Evolutionary conservation across 2,113 vertebrate species (phyloP).

Genomic region (Delphinus delphis): DNA sequence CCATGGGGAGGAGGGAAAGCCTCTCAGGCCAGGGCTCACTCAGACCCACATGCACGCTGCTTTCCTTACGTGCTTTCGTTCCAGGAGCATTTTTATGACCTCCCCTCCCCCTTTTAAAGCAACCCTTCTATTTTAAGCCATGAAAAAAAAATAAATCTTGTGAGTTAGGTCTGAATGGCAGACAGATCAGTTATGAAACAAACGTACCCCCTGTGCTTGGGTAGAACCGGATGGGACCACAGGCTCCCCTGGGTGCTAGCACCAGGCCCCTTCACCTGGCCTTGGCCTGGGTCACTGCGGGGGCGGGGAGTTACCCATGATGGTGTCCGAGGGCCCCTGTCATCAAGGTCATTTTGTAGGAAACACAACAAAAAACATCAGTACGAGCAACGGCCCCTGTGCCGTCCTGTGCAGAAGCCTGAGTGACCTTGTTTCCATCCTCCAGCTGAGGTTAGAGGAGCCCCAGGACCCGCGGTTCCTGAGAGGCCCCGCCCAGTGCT

Average conservation of each 20-base stretch:
- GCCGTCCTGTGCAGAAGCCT: rapidly evolving
- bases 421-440: not conserved
- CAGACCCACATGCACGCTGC: not conserved
- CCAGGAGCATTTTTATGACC: not conserved
- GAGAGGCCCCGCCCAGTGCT: not conserved
- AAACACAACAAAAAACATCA: not conserved
- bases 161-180: not conserved
- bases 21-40: rapidly evolving
- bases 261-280: not conserved
- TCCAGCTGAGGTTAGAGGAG: not conserved
- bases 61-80: not conserved
- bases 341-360: not conserved
- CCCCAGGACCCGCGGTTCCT: not conserved
- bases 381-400: rapidly evolving
- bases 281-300: not conserved
- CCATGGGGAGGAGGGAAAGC: not conserved
- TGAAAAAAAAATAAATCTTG: not conserved
- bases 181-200: not conserved
- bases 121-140: not conserved
- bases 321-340: not conserved
- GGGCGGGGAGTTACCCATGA: not conserved
- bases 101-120: not conserved
- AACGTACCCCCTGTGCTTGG: not conserved
- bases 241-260: no score
- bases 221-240: not conserved